A percentile compares a stretch with the other conserved stretches of the same genome.
These are phyloP conservation scores for Acrossocheilus wenchowensis DNA, from an alignment of 2,797 vertebrate species.

Conservation along the genomic window DNA sequence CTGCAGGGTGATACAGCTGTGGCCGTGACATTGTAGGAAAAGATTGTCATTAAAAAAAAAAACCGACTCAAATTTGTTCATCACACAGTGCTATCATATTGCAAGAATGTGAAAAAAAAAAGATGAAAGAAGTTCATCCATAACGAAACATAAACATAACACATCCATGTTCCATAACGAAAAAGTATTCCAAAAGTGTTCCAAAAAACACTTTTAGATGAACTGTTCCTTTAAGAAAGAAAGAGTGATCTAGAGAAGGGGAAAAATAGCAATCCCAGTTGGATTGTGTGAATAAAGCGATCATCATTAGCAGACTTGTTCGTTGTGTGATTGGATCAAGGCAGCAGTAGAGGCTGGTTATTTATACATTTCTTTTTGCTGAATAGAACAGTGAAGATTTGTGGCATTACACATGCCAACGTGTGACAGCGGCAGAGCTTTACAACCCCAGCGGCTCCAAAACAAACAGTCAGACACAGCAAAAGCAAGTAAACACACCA, in stretches of 20 bases:
- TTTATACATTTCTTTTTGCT: conserved; percentile 46
- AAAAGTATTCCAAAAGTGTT: too few species aligned
- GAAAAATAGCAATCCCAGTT: conserved; percentile 6
- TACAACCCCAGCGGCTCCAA: conserved; percentile 23
- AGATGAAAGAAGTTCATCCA: not conserved
- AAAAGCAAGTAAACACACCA: conserved; percentile 32
- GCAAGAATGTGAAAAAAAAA: not conserved
- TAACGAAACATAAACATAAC: too few species aligned
- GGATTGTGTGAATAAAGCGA: conserved; percentile 32
- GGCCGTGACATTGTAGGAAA: not conserved
- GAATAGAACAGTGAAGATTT: conserved; percentile 44
- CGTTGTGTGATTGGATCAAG: conserved; percentile 30
- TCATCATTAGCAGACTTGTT: conserved; percentile 25
- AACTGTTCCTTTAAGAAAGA: not conserved
- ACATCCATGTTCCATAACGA: not conserved
- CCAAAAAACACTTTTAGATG: not conserved
- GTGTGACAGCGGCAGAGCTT: conserved; percentile 29
- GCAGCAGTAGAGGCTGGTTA: conserved; percentile 13
- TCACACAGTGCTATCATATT: not conserved
- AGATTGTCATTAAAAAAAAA: too few species aligned
- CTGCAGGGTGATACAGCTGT: too few species aligned
- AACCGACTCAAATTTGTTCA: not conserved
- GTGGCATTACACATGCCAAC: conserved; percentile 35
- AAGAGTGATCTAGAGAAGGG: conserved; percentile 3
- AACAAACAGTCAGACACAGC: conserved; percentile 36